phyloP scores from a whole-genome alignment of 2,113 vertebrate genomes.

The Sardina pilchardus region DNA sequence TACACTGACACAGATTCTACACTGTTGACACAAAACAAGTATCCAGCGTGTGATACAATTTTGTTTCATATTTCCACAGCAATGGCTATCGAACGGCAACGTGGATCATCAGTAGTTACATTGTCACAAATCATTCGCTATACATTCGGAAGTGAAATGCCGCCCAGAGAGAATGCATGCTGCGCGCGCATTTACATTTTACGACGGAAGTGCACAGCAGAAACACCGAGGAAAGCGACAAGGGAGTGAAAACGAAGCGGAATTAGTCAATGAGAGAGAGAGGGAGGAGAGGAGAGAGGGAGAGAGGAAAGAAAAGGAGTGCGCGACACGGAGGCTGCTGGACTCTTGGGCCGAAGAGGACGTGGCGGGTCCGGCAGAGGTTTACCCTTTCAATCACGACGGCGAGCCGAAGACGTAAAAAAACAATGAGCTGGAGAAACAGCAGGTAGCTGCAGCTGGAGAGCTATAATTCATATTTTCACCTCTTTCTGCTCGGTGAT shows the following conservation, averaged over 20 bases:
- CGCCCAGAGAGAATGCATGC: slow-evolving; percentile 8
- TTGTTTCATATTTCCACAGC: neutral
- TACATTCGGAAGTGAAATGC: slow-evolving; percentile 41
- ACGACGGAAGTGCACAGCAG: slow-evolving; percentile 47
- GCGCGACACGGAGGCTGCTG: slow-evolving; percentile 57
- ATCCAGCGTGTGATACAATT: neutral
- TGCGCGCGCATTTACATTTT: slow-evolving; percentile 46
- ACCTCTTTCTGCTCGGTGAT: slow-evolving; percentile 30
- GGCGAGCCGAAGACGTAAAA: slow-evolving; percentile 45
- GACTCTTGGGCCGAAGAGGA: slow-evolving; percentile 71
- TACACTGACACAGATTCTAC: slow-evolving; percentile 3
- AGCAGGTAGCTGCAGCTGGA: slow-evolving; percentile 63
- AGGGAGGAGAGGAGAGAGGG: slow-evolving; percentile 41
- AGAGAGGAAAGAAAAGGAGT: slow-evolving; percentile 55
- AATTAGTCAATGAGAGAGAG: slow-evolving; percentile 44
- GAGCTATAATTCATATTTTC: neutral
- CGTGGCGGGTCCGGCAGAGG: slow-evolving; percentile 75
- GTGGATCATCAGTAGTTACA: neutral
- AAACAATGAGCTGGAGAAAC: slow-evolving; percentile 61
- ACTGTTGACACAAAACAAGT: neutral
- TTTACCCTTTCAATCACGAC: slow-evolving; percentile 53
- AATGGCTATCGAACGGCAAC: neutral
- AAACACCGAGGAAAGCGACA: slow-evolving; percentile 47
- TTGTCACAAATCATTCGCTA: slow-evolving; percentile 19
- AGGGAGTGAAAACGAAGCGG: slow-evolving; percentile 25